Percentiles rank a stretch among this genome's conserved stretches.
phyloP scores from a whole-genome alignment of 2,113 vertebrate species.

The Euleptes europaea region DNA sequence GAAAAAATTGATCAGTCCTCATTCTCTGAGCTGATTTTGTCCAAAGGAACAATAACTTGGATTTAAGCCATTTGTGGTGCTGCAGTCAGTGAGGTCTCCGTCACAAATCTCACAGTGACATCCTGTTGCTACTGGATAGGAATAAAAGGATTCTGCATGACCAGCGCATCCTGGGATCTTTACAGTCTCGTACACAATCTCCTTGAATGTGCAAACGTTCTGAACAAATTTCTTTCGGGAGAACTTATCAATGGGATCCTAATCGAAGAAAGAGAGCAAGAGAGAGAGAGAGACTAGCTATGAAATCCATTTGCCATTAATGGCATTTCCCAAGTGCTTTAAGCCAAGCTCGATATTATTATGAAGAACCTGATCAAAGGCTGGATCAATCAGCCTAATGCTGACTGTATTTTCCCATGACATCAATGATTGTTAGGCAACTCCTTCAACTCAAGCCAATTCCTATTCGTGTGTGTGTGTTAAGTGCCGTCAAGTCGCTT shows the following conservation, averaged over 20 bases:
- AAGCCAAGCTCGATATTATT: background rate
- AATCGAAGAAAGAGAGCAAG: constrained; percentile 38
- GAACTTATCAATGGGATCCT: constrained; percentile 81
- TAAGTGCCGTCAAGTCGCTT: too few relatives aligned
- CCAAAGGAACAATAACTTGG: constrained; percentile 77
- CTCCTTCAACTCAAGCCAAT: background rate
- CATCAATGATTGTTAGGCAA: background rate
- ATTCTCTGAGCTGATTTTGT: constrained; percentile 66
- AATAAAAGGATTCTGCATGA: constrained; percentile 73
- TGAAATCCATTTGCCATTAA: background rate
- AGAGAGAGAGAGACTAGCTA: background rate
- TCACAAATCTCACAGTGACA: constrained; percentile 84
- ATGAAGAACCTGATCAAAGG: background rate
- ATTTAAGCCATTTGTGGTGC: constrained; percentile 73
- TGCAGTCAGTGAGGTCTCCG: constrained; percentile 80
- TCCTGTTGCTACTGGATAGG: constrained; percentile 83
- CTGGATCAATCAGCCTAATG: background rate
- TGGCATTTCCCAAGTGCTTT: background rate
- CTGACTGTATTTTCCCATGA: background rate
- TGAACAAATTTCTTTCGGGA: constrained; percentile 65
- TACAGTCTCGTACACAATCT: constrained; percentile 82
- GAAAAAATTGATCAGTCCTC: constrained; percentile 11
- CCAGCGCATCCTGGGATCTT: constrained; percentile 82
- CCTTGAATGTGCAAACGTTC: constrained; percentile 83
- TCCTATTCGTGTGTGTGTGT: too few relatives aligned